Evolutionary conservation across 2,888 invertebrate genomes (phyloP), one percentile per base, ranked within the genome.

Genomic region (Incurvaria masculella): DNA sequence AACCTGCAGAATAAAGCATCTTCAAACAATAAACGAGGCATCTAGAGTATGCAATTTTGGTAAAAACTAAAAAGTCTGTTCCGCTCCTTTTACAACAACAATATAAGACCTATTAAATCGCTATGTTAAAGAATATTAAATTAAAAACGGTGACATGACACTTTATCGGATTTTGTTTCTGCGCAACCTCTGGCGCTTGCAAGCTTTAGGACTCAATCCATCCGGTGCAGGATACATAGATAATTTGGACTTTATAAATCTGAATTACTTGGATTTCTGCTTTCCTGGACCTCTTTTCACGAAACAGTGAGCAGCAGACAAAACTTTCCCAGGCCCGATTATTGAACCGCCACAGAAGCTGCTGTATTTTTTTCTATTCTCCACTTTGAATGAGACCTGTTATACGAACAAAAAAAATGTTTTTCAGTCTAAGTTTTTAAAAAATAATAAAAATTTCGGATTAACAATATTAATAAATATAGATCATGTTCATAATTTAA

Each of bases 271-370:
- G 21, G 21, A 21, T 21, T 4, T 2, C 8, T 21, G 23, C 4
- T 21, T 20, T 2, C 21, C 43, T 2, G 23, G 2, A 21, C 21
- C n/a, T 21, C 21, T 8, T n/a, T 41, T 21, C n/a, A 17, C 40
- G 19, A 49, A 49, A 23, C 49, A 49, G 16, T 49, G 49, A 2
- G 49, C 49, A 2, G 49, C 49, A 10, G 44, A 21, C 21, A 49
- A 21, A 14, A 46, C 21, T 19, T 44, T 49, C 2, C 18, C 18
- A 5, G 18, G 40, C 4, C 17, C 17, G 17, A 49, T 43, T 1
- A 49, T 43, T 10, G 21, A n/a, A n/a, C 49, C 49, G 10, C 46
- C 46, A 27, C 49, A 49, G 38, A 49, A 49, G 20, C 27, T 46
- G 2, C 10, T 17, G 33, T 19, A 46, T n/a, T n/a, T 11, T 17